A percentile compares a stretch with the other conserved stretches of the same genome.
Conservation (phyloP, 2,797 vertebrate species). For the Notamacropus eugenii region DNA sequence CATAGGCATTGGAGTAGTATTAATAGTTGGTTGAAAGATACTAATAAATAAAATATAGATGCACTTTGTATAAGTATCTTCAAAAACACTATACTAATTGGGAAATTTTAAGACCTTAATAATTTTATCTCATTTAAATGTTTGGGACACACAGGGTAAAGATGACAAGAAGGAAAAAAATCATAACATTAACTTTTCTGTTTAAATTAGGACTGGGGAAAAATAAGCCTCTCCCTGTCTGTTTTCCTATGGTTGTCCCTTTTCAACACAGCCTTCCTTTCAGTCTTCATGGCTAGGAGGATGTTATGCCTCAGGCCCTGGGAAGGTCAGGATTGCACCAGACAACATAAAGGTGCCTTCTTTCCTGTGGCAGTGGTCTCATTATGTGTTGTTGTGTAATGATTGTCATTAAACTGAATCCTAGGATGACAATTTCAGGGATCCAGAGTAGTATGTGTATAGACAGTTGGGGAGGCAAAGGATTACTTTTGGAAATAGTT, state of each 20-base stretch:
- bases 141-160: background rate
- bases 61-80: background rate
- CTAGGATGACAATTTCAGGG: background rate
- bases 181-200: background rate
- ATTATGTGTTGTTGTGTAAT: background rate
- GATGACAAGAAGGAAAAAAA: background rate
- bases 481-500: background rate
- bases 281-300: background rate
- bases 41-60: background rate
- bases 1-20: background rate
- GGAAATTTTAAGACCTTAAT: conserved; percentile 15
- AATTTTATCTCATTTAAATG: background rate
- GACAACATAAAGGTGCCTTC: background rate
- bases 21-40: background rate
- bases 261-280: background rate
- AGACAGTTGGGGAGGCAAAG: background rate
- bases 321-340: background rate
- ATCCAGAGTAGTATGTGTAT: background rate
- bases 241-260: conserved; percentile 20
- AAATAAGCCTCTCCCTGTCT: conserved; percentile 3
- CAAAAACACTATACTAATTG: accelerated
- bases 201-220: background rate
- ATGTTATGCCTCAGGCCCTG: background rate
- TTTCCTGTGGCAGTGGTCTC: background rate
- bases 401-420: background rate